These are phyloP conservation scores for Exocentrus adspersus DNA, from an alignment of 2,888 invertebrate genomes.

Conservation along the genomic window DNA sequence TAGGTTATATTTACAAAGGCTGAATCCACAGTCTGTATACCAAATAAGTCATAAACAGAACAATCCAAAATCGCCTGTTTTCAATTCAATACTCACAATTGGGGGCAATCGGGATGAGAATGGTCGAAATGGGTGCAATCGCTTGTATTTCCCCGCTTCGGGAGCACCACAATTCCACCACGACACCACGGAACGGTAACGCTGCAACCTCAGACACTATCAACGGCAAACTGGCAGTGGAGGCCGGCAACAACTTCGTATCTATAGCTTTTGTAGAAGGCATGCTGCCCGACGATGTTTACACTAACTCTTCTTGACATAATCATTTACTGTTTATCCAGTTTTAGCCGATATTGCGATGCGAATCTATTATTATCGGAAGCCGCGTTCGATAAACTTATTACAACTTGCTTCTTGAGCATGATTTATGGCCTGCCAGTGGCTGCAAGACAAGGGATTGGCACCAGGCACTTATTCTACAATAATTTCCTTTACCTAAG, in stretches of 20 bases:
- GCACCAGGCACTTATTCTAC: too few relatives aligned
- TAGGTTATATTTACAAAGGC: background rate
- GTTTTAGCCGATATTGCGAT: slow-evolving; percentile 22
- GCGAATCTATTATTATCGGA: slow-evolving; percentile 10
- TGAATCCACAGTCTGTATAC: background rate
- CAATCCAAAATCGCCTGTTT: slow-evolving; percentile 7
- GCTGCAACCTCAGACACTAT: slow-evolving; percentile 21
- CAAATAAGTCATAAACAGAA: slow-evolving; percentile 1
- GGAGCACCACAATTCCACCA: slow-evolving; percentile 18
- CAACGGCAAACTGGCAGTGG: slow-evolving; percentile 22
- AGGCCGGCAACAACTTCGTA: slow-evolving; percentile 14
- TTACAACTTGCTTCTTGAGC: too few relatives aligned
- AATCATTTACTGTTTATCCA: slow-evolving; percentile 25
- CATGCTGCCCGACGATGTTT: slow-evolving; percentile 25
- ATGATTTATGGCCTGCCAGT: too few relatives aligned
- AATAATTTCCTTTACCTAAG: too few relatives aligned
- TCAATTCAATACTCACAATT: slow-evolving; percentile 15
- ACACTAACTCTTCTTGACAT: slow-evolving; percentile 23
- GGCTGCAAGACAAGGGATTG: too few relatives aligned
- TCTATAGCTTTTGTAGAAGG: slow-evolving; percentile 27
- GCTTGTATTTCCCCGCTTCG: slow-evolving; percentile 1
- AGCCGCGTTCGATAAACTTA: background rate
- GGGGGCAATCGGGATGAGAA: slow-evolving; percentile 11
- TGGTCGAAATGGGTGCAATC: background rate
- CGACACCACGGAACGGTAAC: slow-evolving; percentile 2